Conservation (phyloP, 2,888 invertebrate species). For the Danaus chrysippus region DNA sequence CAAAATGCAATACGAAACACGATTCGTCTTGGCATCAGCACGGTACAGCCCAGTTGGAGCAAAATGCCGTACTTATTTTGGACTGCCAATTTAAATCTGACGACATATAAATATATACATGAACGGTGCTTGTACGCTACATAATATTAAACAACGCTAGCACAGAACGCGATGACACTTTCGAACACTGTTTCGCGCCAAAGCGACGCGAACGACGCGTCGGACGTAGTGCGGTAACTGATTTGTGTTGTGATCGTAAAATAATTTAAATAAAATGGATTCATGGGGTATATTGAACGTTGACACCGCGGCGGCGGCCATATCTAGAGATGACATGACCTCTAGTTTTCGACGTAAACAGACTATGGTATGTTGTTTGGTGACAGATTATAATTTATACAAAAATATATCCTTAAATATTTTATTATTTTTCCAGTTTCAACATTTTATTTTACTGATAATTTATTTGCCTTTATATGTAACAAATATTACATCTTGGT, state of each 20-base stretch:
- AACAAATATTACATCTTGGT: no score
- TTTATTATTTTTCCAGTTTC: not conserved
- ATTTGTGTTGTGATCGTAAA: conserved; percentile 34
- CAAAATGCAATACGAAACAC: conserved; percentile 71
- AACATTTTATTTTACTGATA: no score
- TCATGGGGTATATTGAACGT: conserved; percentile 85
- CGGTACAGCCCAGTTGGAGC: conserved; percentile 70
- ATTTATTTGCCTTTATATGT: no score
- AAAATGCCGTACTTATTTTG: conserved; percentile 79
- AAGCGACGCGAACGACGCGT: conserved; percentile 43
- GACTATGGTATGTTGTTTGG: conserved; percentile 48
- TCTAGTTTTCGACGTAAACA: conserved; percentile 74
- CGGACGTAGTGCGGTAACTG: conserved; percentile 9
- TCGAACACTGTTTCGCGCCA: conserved; percentile 44
- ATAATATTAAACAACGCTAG: conserved; percentile 18
- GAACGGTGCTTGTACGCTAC: conserved; percentile 24
- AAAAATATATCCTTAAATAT: not conserved
- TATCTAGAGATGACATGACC: conserved; percentile 83
- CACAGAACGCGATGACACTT: conserved; percentile 14
- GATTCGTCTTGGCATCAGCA: conserved; percentile 71
- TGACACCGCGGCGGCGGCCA: conserved; percentile 81
- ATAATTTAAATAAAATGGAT: conserved; percentile 75
- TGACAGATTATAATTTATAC: not conserved
- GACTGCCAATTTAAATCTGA: conserved; percentile 73
- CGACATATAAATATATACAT: conserved; percentile 38